These are phyloP conservation scores for Apomyelois bistriatella DNA, from an alignment of 2,888 invertebrate species.

Conservation along the genomic window DNA sequence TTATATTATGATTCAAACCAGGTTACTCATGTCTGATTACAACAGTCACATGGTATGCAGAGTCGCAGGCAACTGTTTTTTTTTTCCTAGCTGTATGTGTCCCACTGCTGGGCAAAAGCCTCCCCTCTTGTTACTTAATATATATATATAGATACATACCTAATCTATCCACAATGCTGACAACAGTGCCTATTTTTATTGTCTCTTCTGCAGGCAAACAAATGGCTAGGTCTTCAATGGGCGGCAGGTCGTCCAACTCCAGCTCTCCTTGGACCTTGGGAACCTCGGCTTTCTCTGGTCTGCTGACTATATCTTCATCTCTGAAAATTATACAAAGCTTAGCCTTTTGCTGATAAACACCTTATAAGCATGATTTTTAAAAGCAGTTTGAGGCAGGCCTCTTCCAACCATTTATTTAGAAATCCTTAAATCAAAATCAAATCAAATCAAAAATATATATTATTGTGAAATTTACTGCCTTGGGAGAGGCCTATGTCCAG, in stretches of 20 bases:
- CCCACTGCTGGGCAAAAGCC: too few species aligned
- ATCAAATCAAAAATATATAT: too few species aligned
- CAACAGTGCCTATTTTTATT: constrained; percentile 85
- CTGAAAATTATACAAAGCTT: constrained; percentile 33
- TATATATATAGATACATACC: constrained; percentile 65
- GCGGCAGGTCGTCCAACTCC: constrained; percentile 85
- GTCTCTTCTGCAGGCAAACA: constrained; percentile 88
- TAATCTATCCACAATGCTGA: constrained; percentile 85
- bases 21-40: too few species aligned
- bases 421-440: too few species aligned
- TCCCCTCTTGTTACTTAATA: too few species aligned
- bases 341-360: background rate
- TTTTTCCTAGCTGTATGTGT: too few species aligned
- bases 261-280: constrained; percentile 79
- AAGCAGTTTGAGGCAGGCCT: background rate
- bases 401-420: too few species aligned
- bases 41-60: too few species aligned
- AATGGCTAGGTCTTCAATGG: constrained; percentile 89
- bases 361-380: background rate
- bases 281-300: constrained; percentile 42
- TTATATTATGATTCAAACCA: too few species aligned
- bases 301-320: constrained; percentile 50
- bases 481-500: too few species aligned
- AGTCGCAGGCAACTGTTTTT: too few species aligned
- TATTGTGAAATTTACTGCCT: too few species aligned